phyloP scores from a whole-genome alignment of 2,113 vertebrate genomes.

The Anseranas semipalmata region DNA sequence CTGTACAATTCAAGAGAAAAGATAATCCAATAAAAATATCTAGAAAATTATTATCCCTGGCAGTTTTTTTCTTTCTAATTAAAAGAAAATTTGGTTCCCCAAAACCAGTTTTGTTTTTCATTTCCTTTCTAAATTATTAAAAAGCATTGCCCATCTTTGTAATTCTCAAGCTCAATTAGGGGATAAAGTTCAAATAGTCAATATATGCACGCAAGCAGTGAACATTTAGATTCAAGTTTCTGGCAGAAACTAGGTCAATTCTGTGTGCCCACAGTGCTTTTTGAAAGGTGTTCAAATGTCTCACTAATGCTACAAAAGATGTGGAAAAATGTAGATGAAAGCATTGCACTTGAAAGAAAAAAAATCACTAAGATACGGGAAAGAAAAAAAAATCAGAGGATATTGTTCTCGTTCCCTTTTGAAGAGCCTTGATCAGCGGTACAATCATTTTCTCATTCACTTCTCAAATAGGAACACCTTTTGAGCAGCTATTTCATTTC shows the following conservation, averaged over 20 bases:
- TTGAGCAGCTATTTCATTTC: not conserved
- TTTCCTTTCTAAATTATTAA: not conserved
- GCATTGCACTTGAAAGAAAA: not conserved
- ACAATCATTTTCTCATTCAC: not conserved
- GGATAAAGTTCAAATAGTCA: not conserved
- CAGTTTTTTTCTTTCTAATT: not conserved
- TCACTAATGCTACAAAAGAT: not conserved
- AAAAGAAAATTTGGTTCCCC: not conserved
- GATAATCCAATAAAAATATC: not conserved
- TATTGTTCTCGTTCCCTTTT: not conserved
- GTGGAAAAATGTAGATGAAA: not conserved
- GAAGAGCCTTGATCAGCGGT: not conserved
- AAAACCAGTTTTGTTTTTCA: not conserved
- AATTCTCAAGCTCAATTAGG: not conserved
- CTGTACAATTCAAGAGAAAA: not conserved
- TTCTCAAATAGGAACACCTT: not conserved
- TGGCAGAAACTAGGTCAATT: not conserved
- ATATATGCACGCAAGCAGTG: not conserved
- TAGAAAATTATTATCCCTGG: not conserved
- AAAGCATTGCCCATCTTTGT: not conserved
- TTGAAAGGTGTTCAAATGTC: not conserved
- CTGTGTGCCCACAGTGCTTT: not conserved
- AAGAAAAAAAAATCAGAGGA: not conserved
- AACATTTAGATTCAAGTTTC: not conserved
- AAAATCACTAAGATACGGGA: not conserved